These are phyloP conservation scores for Oreortyx pictus DNA, from an alignment of 2,797 vertebrate genomes.

Conservation along the genomic window DNA sequence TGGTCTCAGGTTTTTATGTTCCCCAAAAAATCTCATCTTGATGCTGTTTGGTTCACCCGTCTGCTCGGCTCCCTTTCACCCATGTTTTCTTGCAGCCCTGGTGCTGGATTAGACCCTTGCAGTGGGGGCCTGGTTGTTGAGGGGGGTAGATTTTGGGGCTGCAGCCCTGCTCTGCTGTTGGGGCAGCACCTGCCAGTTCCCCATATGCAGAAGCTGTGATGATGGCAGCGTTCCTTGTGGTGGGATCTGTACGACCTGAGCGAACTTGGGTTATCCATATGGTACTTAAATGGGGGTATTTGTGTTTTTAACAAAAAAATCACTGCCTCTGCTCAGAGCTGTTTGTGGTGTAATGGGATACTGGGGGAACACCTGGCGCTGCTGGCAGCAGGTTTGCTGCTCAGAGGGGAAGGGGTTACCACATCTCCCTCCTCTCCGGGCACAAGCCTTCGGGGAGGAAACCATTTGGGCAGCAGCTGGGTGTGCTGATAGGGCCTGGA, in stretches of 20 bases:
- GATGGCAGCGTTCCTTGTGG: neutral
- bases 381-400: neutral
- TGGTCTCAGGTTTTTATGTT: neutral
- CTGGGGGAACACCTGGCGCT: neutral
- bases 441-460: neutral
- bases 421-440: neutral
- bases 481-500: constrained; percentile 19
- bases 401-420: neutral
- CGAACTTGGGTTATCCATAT: neutral
- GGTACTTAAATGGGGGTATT: neutral
- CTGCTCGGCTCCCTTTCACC: neutral
- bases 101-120: neutral
- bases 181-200: neutral
- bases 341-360: neutral
- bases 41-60: rapidly evolving
- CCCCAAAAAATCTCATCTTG: neutral
- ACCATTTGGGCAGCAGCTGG: constrained; percentile 43
- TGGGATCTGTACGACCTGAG: neutral
- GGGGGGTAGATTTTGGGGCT: neutral
- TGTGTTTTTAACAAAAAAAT: neutral
- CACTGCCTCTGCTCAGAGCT: rapidly evolving
- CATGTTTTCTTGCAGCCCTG: neutral
- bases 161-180: neutral
- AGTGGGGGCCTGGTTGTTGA: no score
- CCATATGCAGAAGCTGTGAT: rapidly evolving